These are phyloP conservation scores for Trichonephila clavipes DNA, from an alignment of 1,140 invertebrate genomes.

Conservation along the genomic window DNA sequence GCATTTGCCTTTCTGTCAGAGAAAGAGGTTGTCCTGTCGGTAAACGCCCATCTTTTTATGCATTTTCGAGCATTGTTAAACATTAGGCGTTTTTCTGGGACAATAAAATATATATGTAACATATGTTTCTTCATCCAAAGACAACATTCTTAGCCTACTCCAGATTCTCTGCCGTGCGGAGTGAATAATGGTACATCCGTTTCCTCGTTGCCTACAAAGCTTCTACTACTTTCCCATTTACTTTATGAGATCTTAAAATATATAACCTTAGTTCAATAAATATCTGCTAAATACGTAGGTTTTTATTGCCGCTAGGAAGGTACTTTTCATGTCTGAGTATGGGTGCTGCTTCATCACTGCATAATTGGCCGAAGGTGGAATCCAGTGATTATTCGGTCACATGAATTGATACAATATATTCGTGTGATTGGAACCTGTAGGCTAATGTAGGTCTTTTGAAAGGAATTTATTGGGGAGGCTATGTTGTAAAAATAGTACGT, in stretches of 20 bases:
- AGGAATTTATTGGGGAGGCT: too few relatives aligned
- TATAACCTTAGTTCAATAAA: neutral
- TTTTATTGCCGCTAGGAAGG: neutral
- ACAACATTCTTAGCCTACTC: neutral
- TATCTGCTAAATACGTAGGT: neutral
- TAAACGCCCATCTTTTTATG: neutral
- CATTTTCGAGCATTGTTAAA: neutral
- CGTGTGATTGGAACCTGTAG: too few relatives aligned
- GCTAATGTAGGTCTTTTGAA: too few relatives aligned
- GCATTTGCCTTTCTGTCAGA: neutral
- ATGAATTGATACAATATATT: too few relatives aligned
- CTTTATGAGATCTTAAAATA: neutral
- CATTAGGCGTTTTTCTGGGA: neutral
- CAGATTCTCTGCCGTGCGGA: neutral
- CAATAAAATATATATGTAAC: neutral
- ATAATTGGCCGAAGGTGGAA: too few relatives aligned
- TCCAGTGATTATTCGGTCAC: too few relatives aligned
- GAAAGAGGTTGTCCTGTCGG: neutral
- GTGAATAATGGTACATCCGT: neutral
- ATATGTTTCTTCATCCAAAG: neutral
- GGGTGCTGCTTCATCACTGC: too few relatives aligned
- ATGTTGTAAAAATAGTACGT: too few relatives aligned
- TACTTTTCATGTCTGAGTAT: neutral
- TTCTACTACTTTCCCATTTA: neutral
- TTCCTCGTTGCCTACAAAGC: slow-evolving; percentile 1